phyloP scores from a whole-genome alignment of 2,888 invertebrate species.

The Drosophila monieri region DNA sequence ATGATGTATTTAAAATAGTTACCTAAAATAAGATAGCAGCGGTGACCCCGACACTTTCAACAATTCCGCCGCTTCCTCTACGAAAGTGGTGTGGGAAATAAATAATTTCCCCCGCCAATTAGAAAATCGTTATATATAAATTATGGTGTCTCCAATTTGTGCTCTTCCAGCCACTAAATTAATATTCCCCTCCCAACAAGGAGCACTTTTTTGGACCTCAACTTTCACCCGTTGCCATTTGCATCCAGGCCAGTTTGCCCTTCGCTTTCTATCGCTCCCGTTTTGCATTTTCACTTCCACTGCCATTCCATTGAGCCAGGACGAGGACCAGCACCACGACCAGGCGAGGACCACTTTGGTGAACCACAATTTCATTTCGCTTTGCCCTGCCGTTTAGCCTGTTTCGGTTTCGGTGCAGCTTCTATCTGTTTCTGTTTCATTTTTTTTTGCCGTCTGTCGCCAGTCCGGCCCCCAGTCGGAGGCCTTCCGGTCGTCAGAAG shows the following conservation, averaged over 20 bases:
- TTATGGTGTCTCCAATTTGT: constrained; percentile 1
- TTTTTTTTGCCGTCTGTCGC: constrained; percentile 27
- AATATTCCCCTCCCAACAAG: constrained; percentile 10
- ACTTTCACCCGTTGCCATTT: constrained; percentile 17
- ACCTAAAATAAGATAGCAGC: too few species aligned
- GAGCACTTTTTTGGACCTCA: not conserved
- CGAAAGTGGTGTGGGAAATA: not conserved
- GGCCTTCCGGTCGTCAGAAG: constrained; percentile 41
- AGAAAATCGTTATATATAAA: not conserved
- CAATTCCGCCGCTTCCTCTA: too few species aligned
- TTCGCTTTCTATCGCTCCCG: constrained; percentile 6
- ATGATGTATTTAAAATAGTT: too few species aligned
- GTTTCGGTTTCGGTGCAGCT: constrained; percentile 55
- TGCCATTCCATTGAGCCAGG: constrained; percentile 6
- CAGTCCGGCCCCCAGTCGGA: not conserved
- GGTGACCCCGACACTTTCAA: too few species aligned
- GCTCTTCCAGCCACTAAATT: not conserved
- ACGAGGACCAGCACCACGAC: not conserved
- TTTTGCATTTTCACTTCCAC: constrained; percentile 9
- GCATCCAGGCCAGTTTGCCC: constrained; percentile 24
- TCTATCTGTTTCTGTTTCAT: not conserved
- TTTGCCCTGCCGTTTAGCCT: constrained; percentile 29
- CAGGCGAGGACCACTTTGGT: constrained; percentile 35
- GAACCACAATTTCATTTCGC: constrained; percentile 69
- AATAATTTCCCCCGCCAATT: not conserved